Evolutionary conservation across 2,113 vertebrate species (phyloP).

Genomic region (Dicentrarchus labrax): DNA sequence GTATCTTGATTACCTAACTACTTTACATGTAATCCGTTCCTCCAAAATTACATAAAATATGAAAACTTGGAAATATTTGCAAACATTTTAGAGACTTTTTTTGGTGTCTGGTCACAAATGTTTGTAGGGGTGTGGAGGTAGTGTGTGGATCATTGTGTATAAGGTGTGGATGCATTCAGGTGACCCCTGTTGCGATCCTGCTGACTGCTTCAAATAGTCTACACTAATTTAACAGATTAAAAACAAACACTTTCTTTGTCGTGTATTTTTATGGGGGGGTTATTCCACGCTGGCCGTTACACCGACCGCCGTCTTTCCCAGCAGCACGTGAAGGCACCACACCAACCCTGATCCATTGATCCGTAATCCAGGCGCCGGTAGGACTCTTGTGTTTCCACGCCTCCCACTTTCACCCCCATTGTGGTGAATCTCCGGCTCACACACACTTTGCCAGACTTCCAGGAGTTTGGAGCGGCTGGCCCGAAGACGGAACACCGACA

Average conservation of each 20-base stretch:
- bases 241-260: too few relatives aligned
- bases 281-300: not conserved
- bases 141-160: too few relatives aligned
- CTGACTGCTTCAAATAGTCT: too few relatives aligned
- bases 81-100: not conserved
- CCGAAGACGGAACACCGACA: constrained; percentile 43
- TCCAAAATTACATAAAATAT: not conserved
- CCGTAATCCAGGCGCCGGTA: constrained; percentile 69
- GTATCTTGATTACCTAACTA: too few relatives aligned
- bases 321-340: constrained; percentile 52
- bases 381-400: constrained; percentile 78
- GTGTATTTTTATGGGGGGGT: not conserved
- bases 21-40: too few relatives aligned
- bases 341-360: constrained; percentile 73
- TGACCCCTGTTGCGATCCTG: not conserved
- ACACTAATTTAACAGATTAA: accelerated
- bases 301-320: not conserved
- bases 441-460: constrained; percentile 80
- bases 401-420: constrained; percentile 83
- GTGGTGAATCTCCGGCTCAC: constrained; percentile 83
- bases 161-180: not conserved
- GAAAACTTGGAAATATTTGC: not conserved
- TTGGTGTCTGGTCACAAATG: not conserved
- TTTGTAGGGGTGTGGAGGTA: not conserved
- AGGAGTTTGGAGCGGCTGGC: constrained; percentile 73